Evolutionary conservation across 2,888 invertebrate genomes (phyloP).

Genomic region (Eupelmus urozonus): DNA sequence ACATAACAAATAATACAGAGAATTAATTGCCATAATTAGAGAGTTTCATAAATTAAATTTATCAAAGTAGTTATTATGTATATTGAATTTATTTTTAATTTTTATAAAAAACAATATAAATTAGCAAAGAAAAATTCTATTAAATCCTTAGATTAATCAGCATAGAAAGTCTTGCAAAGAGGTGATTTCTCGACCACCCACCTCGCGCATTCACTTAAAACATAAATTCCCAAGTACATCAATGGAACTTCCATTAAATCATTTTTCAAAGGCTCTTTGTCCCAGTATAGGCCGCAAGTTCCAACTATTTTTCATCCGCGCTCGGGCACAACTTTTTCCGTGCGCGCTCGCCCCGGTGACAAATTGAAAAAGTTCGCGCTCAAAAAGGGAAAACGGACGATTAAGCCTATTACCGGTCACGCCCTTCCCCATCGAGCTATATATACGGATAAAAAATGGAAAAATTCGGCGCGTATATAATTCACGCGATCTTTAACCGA

Average conservation of each 20-base stretch:
- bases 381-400: slow-evolving; percentile 54
- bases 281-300: slow-evolving; percentile 48
- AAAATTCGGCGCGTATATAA: slow-evolving; percentile 14
- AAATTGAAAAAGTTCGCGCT: slow-evolving; percentile 59
- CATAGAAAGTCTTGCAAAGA: slow-evolving; percentile 4
- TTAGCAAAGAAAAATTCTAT: no score
- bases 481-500: slow-evolving; percentile 37
- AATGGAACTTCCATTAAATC: slow-evolving; percentile 52
- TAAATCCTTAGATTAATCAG: slow-evolving; percentile 16
- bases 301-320: slow-evolving; percentile 54
- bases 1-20: no score
- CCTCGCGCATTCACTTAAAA: slow-evolving; percentile 43
- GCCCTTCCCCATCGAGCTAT: no score
- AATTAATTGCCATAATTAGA: no score
- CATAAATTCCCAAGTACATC: slow-evolving; percentile 30
- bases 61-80: no score
- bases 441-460: slow-evolving; percentile 18
- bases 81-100: no score
- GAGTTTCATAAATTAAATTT: no score
- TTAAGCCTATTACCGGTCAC: slow-evolving; percentile 56
- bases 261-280: slow-evolving; percentile 56
- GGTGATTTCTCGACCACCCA: not conserved
- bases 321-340: slow-evolving; percentile 48
- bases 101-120: no score
- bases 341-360: slow-evolving; percentile 41